Percentiles rank a stretch among this genome's conserved stretches.
phyloP scores from a whole-genome alignment of 2,113 vertebrate species.

The Dromiciops gliroides region DNA sequence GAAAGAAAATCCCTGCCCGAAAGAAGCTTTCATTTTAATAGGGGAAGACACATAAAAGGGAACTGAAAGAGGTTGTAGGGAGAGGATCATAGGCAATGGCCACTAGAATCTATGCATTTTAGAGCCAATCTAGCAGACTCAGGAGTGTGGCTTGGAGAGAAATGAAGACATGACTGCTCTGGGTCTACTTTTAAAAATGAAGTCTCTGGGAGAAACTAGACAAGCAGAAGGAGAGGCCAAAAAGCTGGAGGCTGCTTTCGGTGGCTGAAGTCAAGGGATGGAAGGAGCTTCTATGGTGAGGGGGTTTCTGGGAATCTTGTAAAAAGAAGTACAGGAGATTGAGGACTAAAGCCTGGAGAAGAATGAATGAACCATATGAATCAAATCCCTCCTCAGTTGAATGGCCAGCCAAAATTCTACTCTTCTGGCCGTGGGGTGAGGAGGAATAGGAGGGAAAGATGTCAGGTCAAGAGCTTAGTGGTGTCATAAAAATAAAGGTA shows the following conservation, averaged over 20 bases:
- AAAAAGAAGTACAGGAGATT: not conserved
- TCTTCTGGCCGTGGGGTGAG: not conserved
- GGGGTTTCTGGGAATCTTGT: not conserved
- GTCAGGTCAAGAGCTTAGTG: not conserved
- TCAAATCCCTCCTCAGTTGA: not conserved
- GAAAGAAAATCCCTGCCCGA: not conserved
- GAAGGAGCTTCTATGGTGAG: not conserved
- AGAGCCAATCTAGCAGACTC: not conserved
- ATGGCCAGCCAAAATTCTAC: not conserved
- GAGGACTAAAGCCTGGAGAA: not conserved
- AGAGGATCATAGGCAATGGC: not conserved
- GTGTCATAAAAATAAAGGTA: not conserved
- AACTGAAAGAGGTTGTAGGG: not conserved
- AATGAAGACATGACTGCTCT: not conserved
- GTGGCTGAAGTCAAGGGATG: not conserved
- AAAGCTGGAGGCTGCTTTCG: not conserved
- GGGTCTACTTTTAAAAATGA: not conserved
- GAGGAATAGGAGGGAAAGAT: not conserved
- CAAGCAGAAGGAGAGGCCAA: not conserved
- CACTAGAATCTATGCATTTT: not conserved
- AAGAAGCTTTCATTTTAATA: not conserved
- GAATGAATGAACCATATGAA: not conserved
- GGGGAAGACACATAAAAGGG: not conserved
- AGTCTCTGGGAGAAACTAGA: not conserved
- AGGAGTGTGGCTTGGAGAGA: not conserved